A percentile compares a stretch with the other conserved stretches of the same genome.
Conservation (phyloP, 2,797 vertebrate genomes). For the Pygocentrus nattereri region DNA sequence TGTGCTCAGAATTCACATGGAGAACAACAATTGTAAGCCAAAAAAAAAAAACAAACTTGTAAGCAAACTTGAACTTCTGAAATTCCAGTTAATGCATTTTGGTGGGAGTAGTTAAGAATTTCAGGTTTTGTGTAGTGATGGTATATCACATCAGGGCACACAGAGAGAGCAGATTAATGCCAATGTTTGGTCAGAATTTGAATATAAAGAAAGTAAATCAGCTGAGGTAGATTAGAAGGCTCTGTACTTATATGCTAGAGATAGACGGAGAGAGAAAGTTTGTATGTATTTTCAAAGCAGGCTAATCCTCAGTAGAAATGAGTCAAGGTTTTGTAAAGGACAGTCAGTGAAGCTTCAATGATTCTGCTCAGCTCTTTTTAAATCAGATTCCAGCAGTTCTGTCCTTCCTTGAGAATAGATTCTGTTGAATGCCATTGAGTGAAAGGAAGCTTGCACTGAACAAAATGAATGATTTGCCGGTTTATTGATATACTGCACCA, state of each 20-base stretch:
- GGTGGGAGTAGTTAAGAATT: neutral
- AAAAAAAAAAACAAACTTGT: too few species aligned
- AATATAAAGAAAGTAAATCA: neutral
- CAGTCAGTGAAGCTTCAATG: constrained; percentile 17
- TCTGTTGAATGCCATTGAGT: neutral
- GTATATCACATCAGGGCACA: neutral
- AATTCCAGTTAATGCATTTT: neutral
- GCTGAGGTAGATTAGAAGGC: neutral
- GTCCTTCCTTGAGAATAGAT: constrained; percentile 34
- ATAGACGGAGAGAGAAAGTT: neutral
- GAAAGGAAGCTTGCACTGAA: neutral
- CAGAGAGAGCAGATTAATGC: neutral
- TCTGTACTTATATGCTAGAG: neutral
- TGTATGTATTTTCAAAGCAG: constrained; percentile 22
- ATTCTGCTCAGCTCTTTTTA: constrained; percentile 3
- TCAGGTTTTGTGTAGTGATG: neutral
- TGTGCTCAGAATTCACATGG: too few species aligned
- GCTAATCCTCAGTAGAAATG: constrained; percentile 33
- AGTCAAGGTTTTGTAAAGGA: constrained; percentile 42
- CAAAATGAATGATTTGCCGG: neutral
- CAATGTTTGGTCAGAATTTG: neutral
- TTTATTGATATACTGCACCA: constrained; percentile 7
- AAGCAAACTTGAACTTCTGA: neutral
- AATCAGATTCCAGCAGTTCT: neutral
- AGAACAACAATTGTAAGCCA: too few species aligned